Evolutionary conservation across 1,140 invertebrate genomes (phyloP).

Genomic region (Thrips palmi): DNA sequence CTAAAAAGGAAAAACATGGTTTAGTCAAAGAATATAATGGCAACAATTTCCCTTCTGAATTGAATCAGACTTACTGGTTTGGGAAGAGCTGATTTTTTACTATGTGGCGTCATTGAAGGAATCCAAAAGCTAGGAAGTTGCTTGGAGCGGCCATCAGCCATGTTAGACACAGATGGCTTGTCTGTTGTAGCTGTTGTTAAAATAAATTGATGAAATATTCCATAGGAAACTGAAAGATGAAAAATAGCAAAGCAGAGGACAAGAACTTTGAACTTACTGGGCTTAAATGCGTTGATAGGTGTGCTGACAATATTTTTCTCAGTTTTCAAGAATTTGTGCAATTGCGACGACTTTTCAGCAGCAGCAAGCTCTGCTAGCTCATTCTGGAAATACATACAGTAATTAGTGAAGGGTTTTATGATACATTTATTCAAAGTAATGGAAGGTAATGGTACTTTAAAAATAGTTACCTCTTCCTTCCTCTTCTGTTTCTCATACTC

Average conservation of each 20-base stretch:
- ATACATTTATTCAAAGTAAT: background rate
- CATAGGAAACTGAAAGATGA: too few species aligned
- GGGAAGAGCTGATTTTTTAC: constrained; percentile 44
- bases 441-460: background rate
- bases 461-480: constrained; percentile 35
- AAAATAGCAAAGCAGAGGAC: background rate
- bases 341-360: constrained; percentile 47
- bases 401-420: background rate
- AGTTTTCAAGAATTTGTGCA: constrained; percentile 56
- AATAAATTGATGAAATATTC: background rate
- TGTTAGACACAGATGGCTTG: constrained; percentile 51
- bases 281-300: constrained; percentile 25
- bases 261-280: constrained; percentile 21
- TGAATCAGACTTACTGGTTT: constrained; percentile 51
- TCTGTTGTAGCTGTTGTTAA: background rate
- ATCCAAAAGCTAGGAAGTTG: constrained; percentile 94
- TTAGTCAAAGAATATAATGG: background rate
- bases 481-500: constrained; percentile 82
- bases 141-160: constrained; percentile 46
- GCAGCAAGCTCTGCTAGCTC: constrained; percentile 40
- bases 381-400: constrained; percentile 21
- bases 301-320: constrained; percentile 50
- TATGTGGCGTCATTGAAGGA: constrained; percentile 79
- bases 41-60: constrained; percentile 1
- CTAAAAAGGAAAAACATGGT: constrained; percentile 19